Conservation (phyloP, 2,113 vertebrate genomes). For the Podarcis cretensis region DNA sequence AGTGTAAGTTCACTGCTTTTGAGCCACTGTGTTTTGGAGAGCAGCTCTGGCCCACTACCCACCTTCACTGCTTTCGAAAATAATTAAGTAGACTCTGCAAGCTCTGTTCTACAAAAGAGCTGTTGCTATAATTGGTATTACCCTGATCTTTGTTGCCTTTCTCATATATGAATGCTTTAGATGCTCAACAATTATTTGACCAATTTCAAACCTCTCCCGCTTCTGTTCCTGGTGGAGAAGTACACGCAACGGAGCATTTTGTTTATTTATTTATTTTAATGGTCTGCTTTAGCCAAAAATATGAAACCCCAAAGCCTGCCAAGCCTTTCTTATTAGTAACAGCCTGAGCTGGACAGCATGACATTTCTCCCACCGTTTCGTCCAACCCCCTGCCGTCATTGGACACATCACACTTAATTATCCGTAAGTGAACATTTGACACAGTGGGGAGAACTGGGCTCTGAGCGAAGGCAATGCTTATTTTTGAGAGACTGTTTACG, state of each 20-base stretch:
- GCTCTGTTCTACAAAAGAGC: background rate
- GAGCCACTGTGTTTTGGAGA: background rate
- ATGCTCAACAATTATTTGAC: background rate
- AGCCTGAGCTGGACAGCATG: background rate
- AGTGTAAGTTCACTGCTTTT: background rate
- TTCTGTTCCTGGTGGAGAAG: background rate
- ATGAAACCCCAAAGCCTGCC: background rate
- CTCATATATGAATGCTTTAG: background rate
- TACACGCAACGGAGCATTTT: background rate
- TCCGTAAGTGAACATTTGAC: background rate
- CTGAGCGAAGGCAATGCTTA: background rate
- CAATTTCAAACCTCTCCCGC: background rate
- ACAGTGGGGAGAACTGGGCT: background rate
- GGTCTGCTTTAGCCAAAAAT: background rate
- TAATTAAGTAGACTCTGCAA: background rate
- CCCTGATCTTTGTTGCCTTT: background rate
- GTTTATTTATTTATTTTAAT: background rate
- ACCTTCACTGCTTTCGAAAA: background rate
- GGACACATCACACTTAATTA: background rate
- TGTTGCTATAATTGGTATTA: background rate
- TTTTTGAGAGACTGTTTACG: background rate
- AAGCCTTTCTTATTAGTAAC: background rate
- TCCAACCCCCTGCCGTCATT: too few relatives aligned
- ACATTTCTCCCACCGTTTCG: background rate
- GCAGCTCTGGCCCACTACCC: background rate